A percentile compares a stretch with the other conserved stretches of the same genome.
phyloP scores from a whole-genome alignment of 1,140 invertebrate genomes.

The Drosophila bocqueti region DNA sequence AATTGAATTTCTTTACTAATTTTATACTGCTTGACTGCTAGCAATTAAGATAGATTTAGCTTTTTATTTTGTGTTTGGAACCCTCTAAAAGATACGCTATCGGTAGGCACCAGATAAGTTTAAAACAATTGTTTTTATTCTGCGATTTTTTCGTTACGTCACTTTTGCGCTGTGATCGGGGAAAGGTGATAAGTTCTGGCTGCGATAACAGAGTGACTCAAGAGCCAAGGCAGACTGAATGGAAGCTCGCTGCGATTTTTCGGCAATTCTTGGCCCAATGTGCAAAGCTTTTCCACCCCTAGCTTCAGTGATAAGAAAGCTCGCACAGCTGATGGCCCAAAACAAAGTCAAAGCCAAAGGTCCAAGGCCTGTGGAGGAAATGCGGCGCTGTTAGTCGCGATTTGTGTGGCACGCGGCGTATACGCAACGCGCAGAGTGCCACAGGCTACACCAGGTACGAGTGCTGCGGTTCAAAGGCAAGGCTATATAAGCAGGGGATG shows the following conservation, averaged over 20 bases:
- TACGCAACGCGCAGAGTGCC: constrained; percentile 60
- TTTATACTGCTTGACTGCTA: neutral
- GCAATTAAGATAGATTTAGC: neutral
- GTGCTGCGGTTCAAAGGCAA: constrained; percentile 20
- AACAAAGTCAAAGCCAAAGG: constrained; percentile 62
- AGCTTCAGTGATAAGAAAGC: constrained; percentile 74
- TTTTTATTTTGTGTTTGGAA: neutral
- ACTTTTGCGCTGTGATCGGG: neutral
- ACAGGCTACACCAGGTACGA: neutral
- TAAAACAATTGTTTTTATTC: neutral
- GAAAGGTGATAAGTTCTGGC: neutral
- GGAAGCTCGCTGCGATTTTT: neutral
- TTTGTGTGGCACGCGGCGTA: constrained; percentile 70
- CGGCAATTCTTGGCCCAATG: constrained; percentile 34
- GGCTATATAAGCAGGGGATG: constrained; percentile 64
- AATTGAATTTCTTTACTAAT: neutral
- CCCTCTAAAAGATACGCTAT: constrained; percentile 9
- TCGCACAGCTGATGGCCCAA: constrained; percentile 67
- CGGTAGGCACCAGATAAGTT: neutral
- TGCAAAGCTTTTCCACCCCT: constrained; percentile 73
- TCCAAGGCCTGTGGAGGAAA: constrained; percentile 24
- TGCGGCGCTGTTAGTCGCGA: constrained; percentile 58
- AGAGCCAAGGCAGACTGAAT: neutral
- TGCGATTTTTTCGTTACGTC: neutral
- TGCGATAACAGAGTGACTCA: constrained; percentile 1